phyloP scores from a whole-genome alignment of 2,888 invertebrate species.

The Sinhomidia bicolor region DNA sequence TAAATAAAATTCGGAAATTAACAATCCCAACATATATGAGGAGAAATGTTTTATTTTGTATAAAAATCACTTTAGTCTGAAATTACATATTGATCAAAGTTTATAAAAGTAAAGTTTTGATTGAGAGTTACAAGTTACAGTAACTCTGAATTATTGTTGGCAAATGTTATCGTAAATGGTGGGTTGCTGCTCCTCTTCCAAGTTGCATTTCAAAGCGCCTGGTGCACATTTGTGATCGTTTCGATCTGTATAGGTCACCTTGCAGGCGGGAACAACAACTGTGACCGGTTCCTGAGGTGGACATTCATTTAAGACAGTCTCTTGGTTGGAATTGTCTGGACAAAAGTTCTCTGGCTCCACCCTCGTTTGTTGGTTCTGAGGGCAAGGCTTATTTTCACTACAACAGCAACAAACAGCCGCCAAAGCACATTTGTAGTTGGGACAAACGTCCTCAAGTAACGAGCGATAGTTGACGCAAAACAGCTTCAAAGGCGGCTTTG shows the following conservation, averaged over 20 bases:
- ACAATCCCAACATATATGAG: no score
- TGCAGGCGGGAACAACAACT: slow-evolving; percentile 75
- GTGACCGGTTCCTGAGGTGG: slow-evolving; percentile 74
- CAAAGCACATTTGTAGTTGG: slow-evolving; percentile 77
- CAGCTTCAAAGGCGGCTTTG: slow-evolving; percentile 77
- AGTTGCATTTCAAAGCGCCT: slow-evolving; percentile 74
- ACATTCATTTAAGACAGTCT: slow-evolving; percentile 63
- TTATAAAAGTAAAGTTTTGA: no score
- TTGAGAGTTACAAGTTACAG: neutral
- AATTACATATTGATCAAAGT: no score
- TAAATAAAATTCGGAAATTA: no score
- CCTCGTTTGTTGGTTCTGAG: slow-evolving; percentile 67
- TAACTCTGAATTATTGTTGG: no score
- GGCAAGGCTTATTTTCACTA: slow-evolving; percentile 72
- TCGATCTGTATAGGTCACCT: slow-evolving; percentile 71
- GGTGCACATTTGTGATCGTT: slow-evolving; percentile 76
- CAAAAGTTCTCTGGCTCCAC: slow-evolving; percentile 70
- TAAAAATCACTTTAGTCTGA: no score
- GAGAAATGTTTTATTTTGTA: no score
- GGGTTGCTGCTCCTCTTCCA: slow-evolving; percentile 56
- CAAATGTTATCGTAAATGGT: slow-evolving; percentile 50
- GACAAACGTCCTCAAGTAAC: slow-evolving; percentile 78
- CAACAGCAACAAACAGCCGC: slow-evolving; percentile 77
- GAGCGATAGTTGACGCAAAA: slow-evolving; percentile 79
- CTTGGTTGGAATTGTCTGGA: slow-evolving; percentile 51